These are phyloP conservation scores for Steromphala cineraria DNA, from an alignment of 2,888 invertebrate species.

Conservation along the genomic window DNA sequence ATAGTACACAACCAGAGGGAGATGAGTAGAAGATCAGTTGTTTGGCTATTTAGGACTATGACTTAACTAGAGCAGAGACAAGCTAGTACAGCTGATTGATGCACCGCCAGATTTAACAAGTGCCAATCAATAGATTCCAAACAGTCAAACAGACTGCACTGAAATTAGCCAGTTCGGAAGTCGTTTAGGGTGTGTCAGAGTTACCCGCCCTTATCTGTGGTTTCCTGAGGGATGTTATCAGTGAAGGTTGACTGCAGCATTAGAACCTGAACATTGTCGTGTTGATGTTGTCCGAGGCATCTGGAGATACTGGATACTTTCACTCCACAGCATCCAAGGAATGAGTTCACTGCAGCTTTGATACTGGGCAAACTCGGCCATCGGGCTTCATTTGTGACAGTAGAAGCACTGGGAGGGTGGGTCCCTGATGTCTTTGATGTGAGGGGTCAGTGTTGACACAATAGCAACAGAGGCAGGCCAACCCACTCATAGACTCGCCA, in stretches of 20 bases:
- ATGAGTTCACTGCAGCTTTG: not conserved
- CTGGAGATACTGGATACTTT: not conserved
- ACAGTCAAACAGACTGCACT: too few species aligned
- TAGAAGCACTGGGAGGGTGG: not conserved
- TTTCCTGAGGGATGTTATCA: not conserved
- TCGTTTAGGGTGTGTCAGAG: not conserved
- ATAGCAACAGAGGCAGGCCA: too few species aligned
- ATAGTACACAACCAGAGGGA: too few species aligned
- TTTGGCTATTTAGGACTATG: too few species aligned
- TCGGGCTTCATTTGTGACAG: not conserved
- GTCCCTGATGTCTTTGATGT: not conserved
- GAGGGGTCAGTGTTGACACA: too few species aligned
- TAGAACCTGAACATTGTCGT: not conserved
- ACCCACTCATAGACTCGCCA: too few species aligned
- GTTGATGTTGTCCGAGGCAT: not conserved
- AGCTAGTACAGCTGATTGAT: too few species aligned
- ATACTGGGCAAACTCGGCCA: not conserved
- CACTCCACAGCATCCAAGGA: not conserved
- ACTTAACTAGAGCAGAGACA: too few species aligned
- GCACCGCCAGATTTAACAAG: too few species aligned
- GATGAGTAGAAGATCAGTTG: too few species aligned
- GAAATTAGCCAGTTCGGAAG: not conserved
- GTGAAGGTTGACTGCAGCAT: not conserved
- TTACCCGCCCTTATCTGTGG: not conserved
- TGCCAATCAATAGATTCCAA: too few species aligned